These are phyloP conservation scores for Alouatta palliata DNA, from an alignment of 2,113 vertebrate genomes.

Conservation along the genomic window DNA sequence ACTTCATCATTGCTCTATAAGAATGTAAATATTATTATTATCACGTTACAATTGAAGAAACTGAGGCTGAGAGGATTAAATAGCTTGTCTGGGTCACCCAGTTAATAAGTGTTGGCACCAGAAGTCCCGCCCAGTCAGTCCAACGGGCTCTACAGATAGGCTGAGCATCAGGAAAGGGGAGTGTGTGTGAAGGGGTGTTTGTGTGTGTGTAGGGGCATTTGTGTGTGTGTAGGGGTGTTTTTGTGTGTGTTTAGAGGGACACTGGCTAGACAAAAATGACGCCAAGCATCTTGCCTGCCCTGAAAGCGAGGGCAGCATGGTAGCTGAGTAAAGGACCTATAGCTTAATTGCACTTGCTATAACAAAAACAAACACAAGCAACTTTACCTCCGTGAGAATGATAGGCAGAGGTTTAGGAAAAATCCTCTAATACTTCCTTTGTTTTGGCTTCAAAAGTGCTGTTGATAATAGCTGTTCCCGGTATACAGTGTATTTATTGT, in stretches of 20 bases:
- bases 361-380: not conserved
- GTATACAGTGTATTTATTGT: conserved; percentile 72
- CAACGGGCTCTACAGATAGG: not conserved
- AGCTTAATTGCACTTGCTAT: not conserved
- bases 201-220: rapidly evolving
- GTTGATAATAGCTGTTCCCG: conserved; percentile 65
- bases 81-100: not conserved
- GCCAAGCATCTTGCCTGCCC: not conserved
- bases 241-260: no score
- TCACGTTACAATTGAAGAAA: not conserved
- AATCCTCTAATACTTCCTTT: conserved; percentile 63
- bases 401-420: conserved; percentile 43
- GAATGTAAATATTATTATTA: not conserved
- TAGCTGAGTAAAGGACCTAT: not conserved
- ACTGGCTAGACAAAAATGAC: not conserved
- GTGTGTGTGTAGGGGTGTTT: not conserved
- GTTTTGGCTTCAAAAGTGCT: conserved; percentile 63
- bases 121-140: not conserved
- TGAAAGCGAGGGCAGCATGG: not conserved
- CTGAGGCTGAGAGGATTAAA: not conserved
- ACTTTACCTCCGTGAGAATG: conserved; percentile 33
- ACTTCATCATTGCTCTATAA: not conserved
- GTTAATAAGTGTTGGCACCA: not conserved
- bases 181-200: rapidly evolving
- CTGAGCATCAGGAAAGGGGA: not conserved